Evolutionary conservation across 2,113 vertebrate genomes (phyloP).

Genomic region (Taurulus bubalis): DNA sequence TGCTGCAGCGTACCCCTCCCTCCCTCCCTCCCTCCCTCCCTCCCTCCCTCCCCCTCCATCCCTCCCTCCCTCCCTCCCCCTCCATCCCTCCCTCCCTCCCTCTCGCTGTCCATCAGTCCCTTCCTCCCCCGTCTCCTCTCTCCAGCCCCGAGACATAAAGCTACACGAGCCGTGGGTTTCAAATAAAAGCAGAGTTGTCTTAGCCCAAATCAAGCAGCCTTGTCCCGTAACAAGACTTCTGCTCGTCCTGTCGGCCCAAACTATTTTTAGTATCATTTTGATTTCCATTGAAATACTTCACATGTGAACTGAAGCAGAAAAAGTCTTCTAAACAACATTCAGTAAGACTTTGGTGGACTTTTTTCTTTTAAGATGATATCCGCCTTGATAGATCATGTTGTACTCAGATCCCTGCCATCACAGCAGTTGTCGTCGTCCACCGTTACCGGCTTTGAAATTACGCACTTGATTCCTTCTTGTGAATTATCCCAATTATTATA

Average conservation of each 20-base stretch:
- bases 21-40: conserved; percentile 54
- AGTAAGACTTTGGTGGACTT: neutral
- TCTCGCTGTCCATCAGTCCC: conserved; percentile 63
- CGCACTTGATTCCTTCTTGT: neutral
- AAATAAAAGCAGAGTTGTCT: conserved; percentile 27
- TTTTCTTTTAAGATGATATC: neutral
- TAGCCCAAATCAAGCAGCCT: neutral
- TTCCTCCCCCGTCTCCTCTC: conserved; percentile 52
- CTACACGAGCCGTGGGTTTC: conserved; percentile 21
- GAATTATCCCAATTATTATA: neutral
- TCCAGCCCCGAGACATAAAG: conserved; percentile 33
- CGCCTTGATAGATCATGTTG: neutral
- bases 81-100: conserved; percentile 45
- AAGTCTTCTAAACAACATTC: conserved; percentile 4
- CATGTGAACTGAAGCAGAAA: neutral
- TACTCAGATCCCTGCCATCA: neutral
- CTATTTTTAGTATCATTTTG: neutral
- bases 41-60: conserved; percentile 66
- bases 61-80: conserved; percentile 42
- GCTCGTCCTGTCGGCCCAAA: neutral
- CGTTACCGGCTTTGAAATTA: neutral
- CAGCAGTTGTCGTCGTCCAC: neutral
- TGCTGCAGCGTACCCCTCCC: conserved; percentile 74
- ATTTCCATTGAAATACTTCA: neutral
- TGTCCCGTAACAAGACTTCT: neutral